phyloP scores from a whole-genome alignment of 2,797 vertebrate species.

The Sandelia bainsii region DNA sequence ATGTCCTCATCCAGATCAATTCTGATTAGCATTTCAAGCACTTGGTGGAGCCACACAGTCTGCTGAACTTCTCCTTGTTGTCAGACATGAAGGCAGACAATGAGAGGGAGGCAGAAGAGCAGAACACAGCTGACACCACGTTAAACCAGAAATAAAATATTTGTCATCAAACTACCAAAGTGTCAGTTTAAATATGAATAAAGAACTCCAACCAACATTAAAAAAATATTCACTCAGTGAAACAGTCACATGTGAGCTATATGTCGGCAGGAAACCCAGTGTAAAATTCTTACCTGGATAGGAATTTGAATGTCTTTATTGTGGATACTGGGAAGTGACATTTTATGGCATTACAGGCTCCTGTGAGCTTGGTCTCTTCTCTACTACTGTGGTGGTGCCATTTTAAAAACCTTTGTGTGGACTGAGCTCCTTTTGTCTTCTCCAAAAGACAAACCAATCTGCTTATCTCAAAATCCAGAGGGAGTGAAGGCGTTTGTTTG shows the following conservation, averaged over 20 bases:
- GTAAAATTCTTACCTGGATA: conserved; percentile 44
- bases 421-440: conserved; percentile 75
- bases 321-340: conserved; percentile 72
- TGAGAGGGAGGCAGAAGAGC: conserved; percentile 34
- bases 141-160: conserved; percentile 58
- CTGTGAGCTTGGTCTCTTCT: conserved; percentile 48
- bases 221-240: conserved; percentile 18
- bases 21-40: conserved; percentile 78
- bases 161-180: conserved; percentile 47
- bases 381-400: conserved; percentile 57
- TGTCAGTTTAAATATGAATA: conserved; percentile 25
- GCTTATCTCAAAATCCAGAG: conserved; percentile 81
- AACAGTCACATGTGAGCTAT: conserved; percentile 21
- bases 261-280: conserved; percentile 39
- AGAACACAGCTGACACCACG: conserved; percentile 55
- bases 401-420: conserved; percentile 76
- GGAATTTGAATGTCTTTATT: conserved; percentile 71
- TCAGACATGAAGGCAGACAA: conserved; percentile 60
- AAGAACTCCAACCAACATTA: conserved; percentile 32
- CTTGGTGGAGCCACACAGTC: conserved; percentile 61
- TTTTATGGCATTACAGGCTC: conserved; percentile 70
- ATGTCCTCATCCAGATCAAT: conserved; percentile 80
- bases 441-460: conserved; percentile 80
- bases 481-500: conserved; percentile 78
- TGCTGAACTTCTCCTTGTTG: conserved; percentile 70